Percentiles rank a stretch among this genome's conserved stretches.
phyloP scores from a whole-genome alignment of 2,113 vertebrate genomes.

The Nerophis ophidion region DNA sequence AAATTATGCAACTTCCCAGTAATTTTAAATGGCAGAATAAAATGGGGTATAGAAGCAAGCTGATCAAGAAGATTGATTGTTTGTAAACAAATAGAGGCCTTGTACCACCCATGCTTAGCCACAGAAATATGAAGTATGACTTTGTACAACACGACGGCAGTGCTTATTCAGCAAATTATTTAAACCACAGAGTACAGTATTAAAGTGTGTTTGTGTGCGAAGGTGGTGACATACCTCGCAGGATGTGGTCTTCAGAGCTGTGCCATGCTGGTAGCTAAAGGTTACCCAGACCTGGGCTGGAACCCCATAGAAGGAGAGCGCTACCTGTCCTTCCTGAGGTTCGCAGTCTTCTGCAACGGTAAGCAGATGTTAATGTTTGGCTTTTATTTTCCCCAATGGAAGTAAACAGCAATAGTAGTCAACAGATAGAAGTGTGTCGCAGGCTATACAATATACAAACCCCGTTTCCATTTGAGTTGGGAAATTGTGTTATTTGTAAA shows the following conservation, averaged over 20 bases:
- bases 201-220: constrained; percentile 37
- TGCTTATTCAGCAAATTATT: constrained; percentile 28
- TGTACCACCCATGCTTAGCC: constrained; percentile 6
- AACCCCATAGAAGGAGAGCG: constrained; percentile 98
- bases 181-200: constrained; percentile 17
- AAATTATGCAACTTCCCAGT: neutral
- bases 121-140: constrained; percentile 9
- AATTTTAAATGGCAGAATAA: neutral
- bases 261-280: constrained; percentile 86
- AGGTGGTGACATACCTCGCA: constrained; percentile 96
- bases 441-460: no score
- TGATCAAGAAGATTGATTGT: neutral
- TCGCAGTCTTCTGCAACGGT: constrained; percentile 96
- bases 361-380: constrained; percentile 1
- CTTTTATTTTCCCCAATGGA: neutral
- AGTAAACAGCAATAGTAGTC: no score
- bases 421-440: no score
- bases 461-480: no score
- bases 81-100: constrained; percentile 7
- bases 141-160: constrained; percentile 14
- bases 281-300: constrained; percentile 95
- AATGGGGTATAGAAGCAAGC: neutral
- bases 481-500: no score
- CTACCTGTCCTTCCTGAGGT: constrained; percentile 92
- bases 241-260: constrained; percentile 95